Evolutionary conservation across 2,888 invertebrate genomes (phyloP), one percentile per base, ranked within the genome.

Genomic region (Carterocephalus palaemon): DNA sequence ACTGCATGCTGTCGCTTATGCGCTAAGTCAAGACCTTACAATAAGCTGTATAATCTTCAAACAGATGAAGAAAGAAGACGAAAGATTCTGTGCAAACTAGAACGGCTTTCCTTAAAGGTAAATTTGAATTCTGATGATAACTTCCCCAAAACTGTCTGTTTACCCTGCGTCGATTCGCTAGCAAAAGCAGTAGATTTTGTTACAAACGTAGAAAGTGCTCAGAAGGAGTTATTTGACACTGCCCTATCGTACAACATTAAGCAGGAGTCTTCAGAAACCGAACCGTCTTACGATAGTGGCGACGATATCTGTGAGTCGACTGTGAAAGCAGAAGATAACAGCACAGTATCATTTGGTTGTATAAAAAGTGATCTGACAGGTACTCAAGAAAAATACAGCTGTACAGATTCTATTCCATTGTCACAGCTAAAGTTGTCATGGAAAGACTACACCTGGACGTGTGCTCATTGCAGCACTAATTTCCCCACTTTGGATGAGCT

Each of bases 401-500:
- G 17, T 4, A 17, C 17, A 3, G 64, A 67, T 13, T 43, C 50
- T 0, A 52, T 69, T 12, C 72, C 75, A 0, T 49, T 72, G 17
- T 60, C 71, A 1, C 67, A 72, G 28, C 45, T 70, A 1, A 71
- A 75, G 59, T 32, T 73, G 3, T 65, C 76, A 0, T 83, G 82
- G 81, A 57, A 64, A 17, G 69, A 76, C 24, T 83, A 70, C 28
- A 59, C 34, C 8, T 83, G 83, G 83, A 62, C 57, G 0, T 83
- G 83, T 54, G 62, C 68, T 0, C 68, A 62, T 28, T 83, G 83
- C 39, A 76, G 67, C 13, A 72, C 72, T 0, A 56, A 70, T 36
- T 81, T 80, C 41, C 51, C 64, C 0, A 64, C 52, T 1, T 47
- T 74, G 2, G 64, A 72, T 0, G 80, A 80, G 22, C 66, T 92